phyloP scores from a whole-genome alignment of 2,888 invertebrate species.

The Drosophila meridionalis region DNA sequence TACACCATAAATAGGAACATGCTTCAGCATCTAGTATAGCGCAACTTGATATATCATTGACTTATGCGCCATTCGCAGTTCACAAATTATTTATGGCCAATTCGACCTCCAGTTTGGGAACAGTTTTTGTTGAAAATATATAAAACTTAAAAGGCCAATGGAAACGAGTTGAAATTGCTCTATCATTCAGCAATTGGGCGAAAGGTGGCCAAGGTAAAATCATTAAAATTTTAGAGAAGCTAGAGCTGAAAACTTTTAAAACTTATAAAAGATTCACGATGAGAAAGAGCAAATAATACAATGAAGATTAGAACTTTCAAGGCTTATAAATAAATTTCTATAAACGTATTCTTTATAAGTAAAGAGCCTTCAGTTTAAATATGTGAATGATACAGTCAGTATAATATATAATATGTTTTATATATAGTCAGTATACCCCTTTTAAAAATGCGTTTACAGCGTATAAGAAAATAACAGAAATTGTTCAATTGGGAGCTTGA shows the following conservation, averaged over 20 bases:
- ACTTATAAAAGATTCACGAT: too few relatives aligned
- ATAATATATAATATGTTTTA: background rate
- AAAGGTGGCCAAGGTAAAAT: background rate
- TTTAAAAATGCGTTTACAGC: background rate
- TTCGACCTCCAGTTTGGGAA: background rate
- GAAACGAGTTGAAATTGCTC: background rate
- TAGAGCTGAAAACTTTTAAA: background rate
- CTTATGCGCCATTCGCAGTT: background rate
- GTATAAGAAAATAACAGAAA: slow-evolving; percentile 18
- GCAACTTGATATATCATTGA: background rate
- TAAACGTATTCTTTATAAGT: too few relatives aligned
- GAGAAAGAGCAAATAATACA: too few relatives aligned
- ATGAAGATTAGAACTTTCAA: too few relatives aligned
- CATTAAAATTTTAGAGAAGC: background rate
- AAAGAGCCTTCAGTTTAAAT: too few relatives aligned
- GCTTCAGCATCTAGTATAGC: background rate
- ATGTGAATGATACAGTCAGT: background rate
- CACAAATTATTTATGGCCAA: background rate
- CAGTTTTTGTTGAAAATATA: background rate
- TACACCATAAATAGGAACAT: background rate
- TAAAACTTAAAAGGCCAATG: background rate
- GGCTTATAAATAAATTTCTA: too few relatives aligned
- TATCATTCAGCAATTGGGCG: background rate
- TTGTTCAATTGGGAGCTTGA: slow-evolving; percentile 57
- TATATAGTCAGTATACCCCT: background rate